Base-by-base conservation (phyloP, 2,797 vertebrate genomes). In the Pseudotriccus pelzelni region DNA sequence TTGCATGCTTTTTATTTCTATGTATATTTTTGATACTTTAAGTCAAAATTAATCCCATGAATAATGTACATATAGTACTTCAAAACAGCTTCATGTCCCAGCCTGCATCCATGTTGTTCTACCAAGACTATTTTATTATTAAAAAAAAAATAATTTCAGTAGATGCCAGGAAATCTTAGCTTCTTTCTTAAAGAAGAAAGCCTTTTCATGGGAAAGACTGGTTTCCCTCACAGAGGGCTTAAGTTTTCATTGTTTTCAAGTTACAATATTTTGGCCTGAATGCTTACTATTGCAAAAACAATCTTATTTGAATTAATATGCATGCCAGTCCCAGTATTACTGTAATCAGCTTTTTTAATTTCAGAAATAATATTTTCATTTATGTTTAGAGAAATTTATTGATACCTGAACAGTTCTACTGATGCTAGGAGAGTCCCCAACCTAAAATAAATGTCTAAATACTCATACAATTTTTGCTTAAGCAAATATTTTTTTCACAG, bases 401-500 rank as follows among this genome's bases (percentile, higher is more conserved):
- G 74, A 83, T 90, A 86, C 55, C 49, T 81, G 78, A 94, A 91
- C 46, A 69, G 28, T 87, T 94, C 77, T 90, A 84, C 64, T 62
- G 27, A 63, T 73, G 66, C 72, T 92, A 87, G 83, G 85, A 95
- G 24, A 93, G 80, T 93, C 81, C 75, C 60, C 39, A 77, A 1
- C 6, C 59, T 74, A 84, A 92, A 94, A 70, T 47, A 74, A 32
- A 52, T 86, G 82, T 70, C 87, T 89, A 90, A 93, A 73, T 88
- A 94, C 56, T 83, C 58, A 83, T 53, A 83, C 15, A 86, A 78
- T 93, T 96, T 97, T 96, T 96, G 86, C 88, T 97, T 94, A 94
- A 97, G 84, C 50, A 95, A 97, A 96, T 96, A 76, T 67, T 90
- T 73, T 84, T 87, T 90, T 74, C 78, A 93, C 47, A 96, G 91